Percentiles rank a stretch among this genome's conserved stretches.
Conservation (phyloP, 2,113 vertebrate genomes). For the Strix uralensis region DNA sequence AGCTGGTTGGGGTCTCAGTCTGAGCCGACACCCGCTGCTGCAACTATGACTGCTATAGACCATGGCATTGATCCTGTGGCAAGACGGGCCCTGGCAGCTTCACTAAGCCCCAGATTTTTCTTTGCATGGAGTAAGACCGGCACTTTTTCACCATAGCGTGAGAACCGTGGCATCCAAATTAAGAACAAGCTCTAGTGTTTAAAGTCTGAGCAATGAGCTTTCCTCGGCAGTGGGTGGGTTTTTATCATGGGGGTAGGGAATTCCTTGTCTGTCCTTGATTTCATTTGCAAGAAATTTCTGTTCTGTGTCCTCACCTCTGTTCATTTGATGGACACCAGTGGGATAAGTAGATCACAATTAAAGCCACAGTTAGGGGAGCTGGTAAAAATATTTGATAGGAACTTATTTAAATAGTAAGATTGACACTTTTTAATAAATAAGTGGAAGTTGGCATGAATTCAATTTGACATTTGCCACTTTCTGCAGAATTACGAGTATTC, state of each 20-base stretch:
- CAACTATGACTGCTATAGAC: not conserved
- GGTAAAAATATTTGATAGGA: not conserved
- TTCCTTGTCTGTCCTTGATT: not conserved
- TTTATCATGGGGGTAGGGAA: constrained; percentile 22
- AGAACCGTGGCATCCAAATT: constrained; percentile 8
- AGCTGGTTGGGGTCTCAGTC: not conserved
- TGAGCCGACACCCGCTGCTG: not conserved
- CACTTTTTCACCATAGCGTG: not conserved
- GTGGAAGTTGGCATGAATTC: not conserved
- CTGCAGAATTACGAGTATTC: not conserved
- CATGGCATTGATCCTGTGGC: not conserved
- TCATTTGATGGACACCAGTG: not conserved
- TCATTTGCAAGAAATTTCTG: not conserved
- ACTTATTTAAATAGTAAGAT: not conserved
- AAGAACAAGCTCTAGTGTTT: constrained; percentile 24
- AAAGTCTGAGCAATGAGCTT: constrained; percentile 21
- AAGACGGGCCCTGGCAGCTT: not conserved
- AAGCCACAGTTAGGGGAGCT: not conserved
- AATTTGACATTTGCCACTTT: constrained; percentile 18
- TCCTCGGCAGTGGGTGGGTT: constrained; percentile 6
- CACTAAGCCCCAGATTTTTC: not conserved
- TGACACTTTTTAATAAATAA: not conserved
- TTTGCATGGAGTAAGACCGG: constrained; percentile 10
- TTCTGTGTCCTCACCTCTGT: not conserved
- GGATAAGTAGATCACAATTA: not conserved